Evolutionary conservation across 2,113 vertebrate genomes (phyloP).

Genomic region (Gracilinanus agilis): DNA sequence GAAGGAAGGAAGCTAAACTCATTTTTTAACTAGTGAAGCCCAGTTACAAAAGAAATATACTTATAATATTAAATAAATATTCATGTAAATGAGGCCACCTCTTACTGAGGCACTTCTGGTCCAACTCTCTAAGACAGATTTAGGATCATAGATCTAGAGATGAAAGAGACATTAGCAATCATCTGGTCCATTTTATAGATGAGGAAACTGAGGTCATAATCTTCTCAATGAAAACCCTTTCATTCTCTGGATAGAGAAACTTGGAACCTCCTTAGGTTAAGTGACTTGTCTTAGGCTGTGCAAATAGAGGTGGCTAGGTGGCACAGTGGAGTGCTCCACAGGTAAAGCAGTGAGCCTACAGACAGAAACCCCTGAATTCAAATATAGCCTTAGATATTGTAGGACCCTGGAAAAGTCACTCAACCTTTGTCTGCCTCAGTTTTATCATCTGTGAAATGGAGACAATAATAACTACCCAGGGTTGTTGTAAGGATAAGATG

Average conservation of each 20-base stretch:
- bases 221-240: background rate
- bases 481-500: background rate
- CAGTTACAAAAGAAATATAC: background rate
- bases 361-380: background rate
- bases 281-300: background rate
- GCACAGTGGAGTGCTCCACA: background rate
- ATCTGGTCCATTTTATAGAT: background rate
- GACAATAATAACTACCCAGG: background rate
- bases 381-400: background rate
- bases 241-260: conserved; percentile 19
- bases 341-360: background rate
- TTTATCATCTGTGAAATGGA: background rate
- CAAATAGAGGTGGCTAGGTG: background rate
- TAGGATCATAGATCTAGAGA: background rate
- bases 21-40: background rate
- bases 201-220: background rate
- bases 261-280: background rate
- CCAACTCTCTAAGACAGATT: background rate
- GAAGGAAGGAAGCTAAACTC: background rate
- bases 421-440: background rate
- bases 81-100: background rate
- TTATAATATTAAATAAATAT: background rate
- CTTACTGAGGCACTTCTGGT: background rate
- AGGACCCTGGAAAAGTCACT: background rate
- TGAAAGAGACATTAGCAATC: background rate